Percentiles rank a stretch among this genome's conserved stretches.
Evolutionary conservation across 2,113 vertebrate genomes (phyloP).

Genomic region (Sander vitreus): DNA sequence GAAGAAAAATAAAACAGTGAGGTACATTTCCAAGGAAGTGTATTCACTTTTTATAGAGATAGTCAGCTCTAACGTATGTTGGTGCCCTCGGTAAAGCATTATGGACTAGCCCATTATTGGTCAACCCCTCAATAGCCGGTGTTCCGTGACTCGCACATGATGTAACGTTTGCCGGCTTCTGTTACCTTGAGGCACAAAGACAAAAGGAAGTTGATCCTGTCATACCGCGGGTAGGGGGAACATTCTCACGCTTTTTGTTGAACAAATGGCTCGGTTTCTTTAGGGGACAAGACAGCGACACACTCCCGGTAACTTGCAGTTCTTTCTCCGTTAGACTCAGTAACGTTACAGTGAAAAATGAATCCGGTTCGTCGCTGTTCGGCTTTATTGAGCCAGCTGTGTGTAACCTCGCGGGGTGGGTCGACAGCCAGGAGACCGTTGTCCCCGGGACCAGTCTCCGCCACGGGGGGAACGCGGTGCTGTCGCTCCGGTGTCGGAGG

Average conservation of each 20-base stretch:
- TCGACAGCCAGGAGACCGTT: not conserved
- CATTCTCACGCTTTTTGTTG: not conserved
- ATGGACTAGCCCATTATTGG: not conserved
- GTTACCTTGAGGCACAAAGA: not conserved
- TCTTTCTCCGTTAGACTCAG: not conserved
- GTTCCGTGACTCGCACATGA: constrained; percentile 40
- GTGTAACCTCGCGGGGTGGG: constrained; percentile 27
- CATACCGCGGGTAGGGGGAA: not conserved
- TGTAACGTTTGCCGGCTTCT: constrained; percentile 52
- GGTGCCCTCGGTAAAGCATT: not conserved
- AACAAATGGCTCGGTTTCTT: not conserved
- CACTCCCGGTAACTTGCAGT: not conserved
- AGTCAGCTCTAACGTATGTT: too few species aligned
- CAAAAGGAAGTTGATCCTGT: not conserved
- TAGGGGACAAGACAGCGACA: not conserved
- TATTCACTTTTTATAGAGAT: not conserved
- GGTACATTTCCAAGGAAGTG: accelerated
- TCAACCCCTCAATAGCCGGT: not conserved
- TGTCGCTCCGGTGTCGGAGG: constrained; percentile 5
- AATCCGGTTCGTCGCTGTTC: constrained; percentile 71
- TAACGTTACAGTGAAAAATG: constrained; percentile 44
- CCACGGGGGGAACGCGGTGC: not conserved
- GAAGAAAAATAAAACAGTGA: accelerated
- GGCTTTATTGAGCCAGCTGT: constrained; percentile 59
- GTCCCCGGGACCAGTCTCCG: not conserved